Percentiles rank a stretch among this genome's conserved stretches.
phyloP scores from a whole-genome alignment of 2,113 vertebrate species.

The Lepidothrix coronata region DNA sequence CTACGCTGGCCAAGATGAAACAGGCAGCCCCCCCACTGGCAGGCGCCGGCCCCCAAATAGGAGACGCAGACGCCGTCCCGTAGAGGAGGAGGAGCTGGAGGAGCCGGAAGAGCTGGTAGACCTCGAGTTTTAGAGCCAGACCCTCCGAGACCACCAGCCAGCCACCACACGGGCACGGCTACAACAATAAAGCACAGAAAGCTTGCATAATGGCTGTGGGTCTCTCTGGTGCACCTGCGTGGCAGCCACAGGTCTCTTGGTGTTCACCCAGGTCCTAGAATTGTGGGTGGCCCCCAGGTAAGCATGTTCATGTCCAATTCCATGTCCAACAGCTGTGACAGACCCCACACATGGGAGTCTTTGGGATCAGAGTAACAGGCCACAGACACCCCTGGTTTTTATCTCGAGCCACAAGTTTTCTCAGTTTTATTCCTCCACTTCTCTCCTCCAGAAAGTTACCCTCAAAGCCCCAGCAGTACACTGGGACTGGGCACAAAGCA shows the following conservation, averaged over 20 bases:
- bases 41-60: not conserved
- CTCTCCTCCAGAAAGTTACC: not conserved
- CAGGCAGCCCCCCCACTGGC: not conserved
- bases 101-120: rapidly evolving
- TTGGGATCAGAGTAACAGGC: not conserved
- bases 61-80: rapidly evolving
- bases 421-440: not conserved
- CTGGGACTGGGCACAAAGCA: rapidly evolving
- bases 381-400: not conserved
- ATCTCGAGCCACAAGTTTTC: not conserved
- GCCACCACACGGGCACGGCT: rapidly evolving
- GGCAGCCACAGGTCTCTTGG: rapidly evolving
- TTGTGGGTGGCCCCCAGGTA: not conserved
- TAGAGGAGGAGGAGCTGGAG: not conserved
- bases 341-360: not conserved
- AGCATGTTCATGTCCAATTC: too few relatives aligned
- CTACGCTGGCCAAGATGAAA: not conserved
- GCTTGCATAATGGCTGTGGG: not conserved
- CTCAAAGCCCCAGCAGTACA: not conserved
- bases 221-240: not conserved
- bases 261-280: rapidly evolving
- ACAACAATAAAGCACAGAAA: not conserved
- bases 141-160: not conserved
- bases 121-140: not conserved
- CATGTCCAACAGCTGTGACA: not conserved